Conservation (phyloP, 2,797 vertebrate genomes). For the Myripristis murdjan region DNA sequence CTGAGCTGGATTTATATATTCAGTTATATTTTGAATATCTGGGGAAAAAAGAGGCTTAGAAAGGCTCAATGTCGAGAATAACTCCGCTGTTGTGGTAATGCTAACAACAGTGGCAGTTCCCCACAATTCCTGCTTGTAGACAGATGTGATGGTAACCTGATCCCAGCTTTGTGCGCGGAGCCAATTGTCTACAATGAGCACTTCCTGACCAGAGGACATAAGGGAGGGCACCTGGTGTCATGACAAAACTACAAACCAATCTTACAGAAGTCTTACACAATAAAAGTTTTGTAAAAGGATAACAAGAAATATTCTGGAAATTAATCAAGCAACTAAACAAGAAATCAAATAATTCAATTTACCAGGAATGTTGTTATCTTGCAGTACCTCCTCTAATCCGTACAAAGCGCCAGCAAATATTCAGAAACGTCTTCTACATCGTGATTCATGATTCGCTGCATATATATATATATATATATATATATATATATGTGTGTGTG, state of each 20-base stretch:
- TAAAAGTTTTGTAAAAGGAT: not conserved
- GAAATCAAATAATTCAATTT: slow-evolving; percentile 17
- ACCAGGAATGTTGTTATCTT: slow-evolving; percentile 9
- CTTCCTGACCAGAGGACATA: slow-evolving; percentile 35
- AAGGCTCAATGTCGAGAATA: slow-evolving; percentile 11
- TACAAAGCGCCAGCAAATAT: slow-evolving; percentile 1
- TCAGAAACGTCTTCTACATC: not conserved
- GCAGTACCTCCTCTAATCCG: slow-evolving; percentile 1
- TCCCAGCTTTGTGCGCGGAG: slow-evolving; percentile 47
- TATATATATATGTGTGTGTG: no score
- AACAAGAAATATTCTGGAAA: not conserved
- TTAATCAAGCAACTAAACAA: slow-evolving; percentile 18
- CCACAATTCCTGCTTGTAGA: slow-evolving; percentile 34
- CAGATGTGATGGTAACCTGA: slow-evolving; percentile 51
- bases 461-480: no score
- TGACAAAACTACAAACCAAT: not conserved
- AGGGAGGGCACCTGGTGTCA: slow-evolving; percentile 5
- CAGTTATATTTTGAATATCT: not conserved
- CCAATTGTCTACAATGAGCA: slow-evolving; percentile 30
- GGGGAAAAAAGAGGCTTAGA: not conserved
- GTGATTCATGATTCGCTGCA: not conserved
- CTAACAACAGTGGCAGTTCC: slow-evolving; percentile 9
- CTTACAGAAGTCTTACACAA: not conserved
- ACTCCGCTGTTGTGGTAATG: not conserved
- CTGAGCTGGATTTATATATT: slow-evolving; percentile 18